Evolutionary conservation across 2,113 vertebrate species (phyloP).

Genomic region (Bujurquina vittata): DNA sequence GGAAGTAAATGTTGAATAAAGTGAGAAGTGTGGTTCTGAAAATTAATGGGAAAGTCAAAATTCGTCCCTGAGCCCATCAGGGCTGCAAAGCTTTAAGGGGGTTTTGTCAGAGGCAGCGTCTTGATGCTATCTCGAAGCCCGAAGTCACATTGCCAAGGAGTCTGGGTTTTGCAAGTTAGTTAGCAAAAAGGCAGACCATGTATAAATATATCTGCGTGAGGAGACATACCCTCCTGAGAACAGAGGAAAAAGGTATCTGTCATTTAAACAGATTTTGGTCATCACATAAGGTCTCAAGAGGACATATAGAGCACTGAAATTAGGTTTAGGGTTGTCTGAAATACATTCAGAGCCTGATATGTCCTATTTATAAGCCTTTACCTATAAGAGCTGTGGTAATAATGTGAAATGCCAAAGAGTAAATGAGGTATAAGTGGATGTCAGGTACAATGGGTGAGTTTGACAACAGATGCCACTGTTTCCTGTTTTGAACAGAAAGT

Average conservation of each 20-base stretch:
- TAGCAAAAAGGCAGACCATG: background rate
- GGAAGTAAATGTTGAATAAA: conserved; percentile 6
- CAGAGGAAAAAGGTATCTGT: too few species aligned
- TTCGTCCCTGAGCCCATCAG: background rate
- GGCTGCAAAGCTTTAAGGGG: background rate
- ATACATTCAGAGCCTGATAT: background rate
- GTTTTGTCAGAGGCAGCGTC: background rate
- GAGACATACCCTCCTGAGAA: background rate
- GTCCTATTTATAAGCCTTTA: background rate
- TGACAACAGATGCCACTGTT: background rate
- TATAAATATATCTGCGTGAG: background rate
- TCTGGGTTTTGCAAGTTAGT: background rate
- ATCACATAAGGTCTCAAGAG: too few species aligned
- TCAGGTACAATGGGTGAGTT: background rate
- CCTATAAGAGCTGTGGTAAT: background rate
- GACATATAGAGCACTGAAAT: background rate
- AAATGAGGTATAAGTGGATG: background rate
- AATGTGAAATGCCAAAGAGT: background rate
- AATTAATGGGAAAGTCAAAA: background rate
- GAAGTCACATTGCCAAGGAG: background rate
- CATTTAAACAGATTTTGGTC: too few species aligned
- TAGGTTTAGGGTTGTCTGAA: background rate
- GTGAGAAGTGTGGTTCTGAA: background rate
- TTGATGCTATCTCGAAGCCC: background rate
- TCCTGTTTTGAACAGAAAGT: background rate